A percentile compares a stretch with the other conserved stretches of the same genome.
These are phyloP conservation scores for Oreocharis arfaki DNA, from an alignment of 2,113 vertebrate genomes.

Conservation along the genomic window DNA sequence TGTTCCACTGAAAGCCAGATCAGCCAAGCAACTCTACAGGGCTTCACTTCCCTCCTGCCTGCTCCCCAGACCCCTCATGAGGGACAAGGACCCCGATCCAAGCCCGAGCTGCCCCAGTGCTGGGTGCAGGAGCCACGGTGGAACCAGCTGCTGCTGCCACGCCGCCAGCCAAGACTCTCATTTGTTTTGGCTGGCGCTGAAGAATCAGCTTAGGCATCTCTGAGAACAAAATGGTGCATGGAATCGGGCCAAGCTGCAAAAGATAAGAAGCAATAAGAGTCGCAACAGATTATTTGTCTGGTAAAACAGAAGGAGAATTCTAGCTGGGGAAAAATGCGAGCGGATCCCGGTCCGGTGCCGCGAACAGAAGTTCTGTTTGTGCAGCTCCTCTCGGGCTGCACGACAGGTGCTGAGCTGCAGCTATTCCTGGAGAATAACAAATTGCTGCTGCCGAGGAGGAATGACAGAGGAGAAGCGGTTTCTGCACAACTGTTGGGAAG, in stretches of 20 bases:
- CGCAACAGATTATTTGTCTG: slow-evolving; percentile 80
- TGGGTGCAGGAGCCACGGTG: slow-evolving; percentile 60
- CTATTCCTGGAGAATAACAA: slow-evolving; percentile 8
- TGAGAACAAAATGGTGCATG: slow-evolving; percentile 76
- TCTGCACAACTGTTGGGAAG: neutral
- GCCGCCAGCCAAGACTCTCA: slow-evolving; percentile 68
- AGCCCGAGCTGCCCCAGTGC: slow-evolving; percentile 57
- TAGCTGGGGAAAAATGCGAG: neutral
- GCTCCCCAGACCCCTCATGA: neutral
- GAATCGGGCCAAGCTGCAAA: slow-evolving; percentile 70
- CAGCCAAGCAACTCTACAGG: neutral
- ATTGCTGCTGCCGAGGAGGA: neutral
- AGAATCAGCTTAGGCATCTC: slow-evolving; percentile 74
- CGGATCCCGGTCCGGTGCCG: slow-evolving; percentile 48
- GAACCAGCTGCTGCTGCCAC: slow-evolving; percentile 69
- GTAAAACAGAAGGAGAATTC: slow-evolving; percentile 74
- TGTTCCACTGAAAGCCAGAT: neutral
- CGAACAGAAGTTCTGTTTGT: slow-evolving; percentile 44
- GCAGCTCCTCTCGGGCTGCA: slow-evolving; percentile 41
- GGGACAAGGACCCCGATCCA: slow-evolving; percentile 10
- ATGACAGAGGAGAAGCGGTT: neutral
- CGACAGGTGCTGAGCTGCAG: slow-evolving; percentile 67
- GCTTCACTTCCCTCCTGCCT: neutral
- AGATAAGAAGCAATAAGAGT: slow-evolving; percentile 74
- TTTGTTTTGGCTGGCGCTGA: slow-evolving; percentile 78